These are phyloP conservation scores for Arenicola marina DNA, from an alignment of 2,888 invertebrate species.

Conservation along the genomic window DNA sequence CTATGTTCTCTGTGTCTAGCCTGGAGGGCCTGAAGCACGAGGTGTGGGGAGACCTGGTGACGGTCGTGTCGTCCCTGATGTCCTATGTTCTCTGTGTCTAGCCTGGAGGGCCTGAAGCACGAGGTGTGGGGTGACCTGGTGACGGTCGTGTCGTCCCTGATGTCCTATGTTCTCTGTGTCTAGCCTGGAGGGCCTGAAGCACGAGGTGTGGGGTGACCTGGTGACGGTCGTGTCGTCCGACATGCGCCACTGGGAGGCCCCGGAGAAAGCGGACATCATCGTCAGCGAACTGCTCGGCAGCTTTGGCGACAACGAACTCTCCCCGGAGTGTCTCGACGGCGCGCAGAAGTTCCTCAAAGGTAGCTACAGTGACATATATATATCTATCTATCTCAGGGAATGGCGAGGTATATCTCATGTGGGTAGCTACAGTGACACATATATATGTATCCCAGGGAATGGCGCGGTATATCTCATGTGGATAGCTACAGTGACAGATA, in stretches of 20 bases:
- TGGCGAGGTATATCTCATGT: background rate
- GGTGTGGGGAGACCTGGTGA: no score
- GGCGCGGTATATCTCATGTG: background rate
- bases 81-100: no score
- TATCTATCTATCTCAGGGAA: background rate
- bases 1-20: no score
- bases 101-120: no score
- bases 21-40: no score
- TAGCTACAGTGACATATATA: background rate
- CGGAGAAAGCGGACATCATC: constrained; percentile 87
- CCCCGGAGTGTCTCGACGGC: constrained; percentile 96
- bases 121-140: no score
- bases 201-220: constrained; percentile 55
- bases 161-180: background rate
- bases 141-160: no score
- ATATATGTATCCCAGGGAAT: background rate
- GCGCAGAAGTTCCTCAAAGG: constrained; percentile 74
- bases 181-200: constrained; percentile 56
- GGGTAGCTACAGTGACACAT: background rate
- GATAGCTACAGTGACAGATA: background rate
- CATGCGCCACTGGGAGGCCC: constrained; percentile 61
- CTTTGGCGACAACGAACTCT: constrained; percentile 98
- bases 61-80: no score
- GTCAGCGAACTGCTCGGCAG: constrained; percentile 96
- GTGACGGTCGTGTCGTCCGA: constrained; percentile 63